These are phyloP conservation scores for Standfussiana lucernea DNA, from an alignment of 2,888 invertebrate genomes.

Conservation along the genomic window DNA sequence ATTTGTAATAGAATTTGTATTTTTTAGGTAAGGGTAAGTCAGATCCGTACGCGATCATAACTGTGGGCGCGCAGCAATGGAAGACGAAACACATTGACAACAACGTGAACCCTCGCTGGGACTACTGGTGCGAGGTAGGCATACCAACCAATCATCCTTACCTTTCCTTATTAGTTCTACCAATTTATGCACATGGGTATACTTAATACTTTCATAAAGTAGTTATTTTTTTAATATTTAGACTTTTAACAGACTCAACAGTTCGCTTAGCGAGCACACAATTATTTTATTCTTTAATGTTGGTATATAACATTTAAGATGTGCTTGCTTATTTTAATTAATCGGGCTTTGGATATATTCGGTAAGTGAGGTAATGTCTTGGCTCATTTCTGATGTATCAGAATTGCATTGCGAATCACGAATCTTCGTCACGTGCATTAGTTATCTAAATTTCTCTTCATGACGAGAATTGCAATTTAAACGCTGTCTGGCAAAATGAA, in stretches of 20 bases:
- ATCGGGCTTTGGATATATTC: conserved; percentile 57
- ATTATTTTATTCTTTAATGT: conserved; percentile 48
- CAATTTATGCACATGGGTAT: conserved; percentile 61
- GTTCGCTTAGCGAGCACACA: conserved; percentile 67
- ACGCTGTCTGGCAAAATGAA: conserved; percentile 46
- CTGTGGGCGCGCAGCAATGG: conserved; percentile 98
- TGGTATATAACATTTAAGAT: conserved; percentile 55
- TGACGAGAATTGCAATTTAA: conserved; percentile 59
- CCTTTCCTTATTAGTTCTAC: conserved; percentile 29
- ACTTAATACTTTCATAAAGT: conserved; percentile 41
- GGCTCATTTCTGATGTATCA: conserved; percentile 74
- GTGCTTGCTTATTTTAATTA: conserved; percentile 70
- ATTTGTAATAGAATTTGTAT: neutral
- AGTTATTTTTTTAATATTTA: conserved; percentile 56
- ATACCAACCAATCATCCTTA: neutral
- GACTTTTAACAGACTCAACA: conserved; percentile 50
- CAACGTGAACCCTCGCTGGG: conserved; percentile 98
- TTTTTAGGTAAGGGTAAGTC: conserved; percentile 96
- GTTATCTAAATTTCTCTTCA: conserved; percentile 51
- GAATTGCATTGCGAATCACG: conserved; percentile 32
- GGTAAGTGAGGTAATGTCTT: conserved; percentile 67
- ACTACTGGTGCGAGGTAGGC: conserved; percentile 98
- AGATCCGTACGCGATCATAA: conserved; percentile 98
- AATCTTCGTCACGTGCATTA: conserved; percentile 33
- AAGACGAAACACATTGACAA: conserved; percentile 98